Base-by-base conservation (phyloP, 2,888 invertebrate genomes). In the Leucoma salicis region DNA sequence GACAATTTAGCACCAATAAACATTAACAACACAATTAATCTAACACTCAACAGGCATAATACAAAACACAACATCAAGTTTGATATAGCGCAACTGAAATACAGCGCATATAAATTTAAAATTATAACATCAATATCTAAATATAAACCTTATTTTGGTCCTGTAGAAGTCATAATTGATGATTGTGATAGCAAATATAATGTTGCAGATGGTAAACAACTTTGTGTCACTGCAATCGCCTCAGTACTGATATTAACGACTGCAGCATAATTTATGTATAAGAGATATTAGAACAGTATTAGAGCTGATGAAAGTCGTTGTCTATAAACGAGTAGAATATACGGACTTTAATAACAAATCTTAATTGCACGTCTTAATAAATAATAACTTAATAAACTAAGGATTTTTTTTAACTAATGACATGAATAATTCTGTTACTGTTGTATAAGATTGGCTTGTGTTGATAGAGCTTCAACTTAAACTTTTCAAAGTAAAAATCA, bases 181-280 rank as follows among this genome's bases (percentile, higher is more conserved):
- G 33, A 39, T 42, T n/a, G 46, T 5, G 40, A 49, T 16, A 37
- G 34, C 49, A 46, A 37, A 47, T 37, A 60, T 74, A 72, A 66
- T 27, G 35, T 72, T 61, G 76, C 70, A 60, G 62, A 70, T 66
- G 67, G 52, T 70, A 70, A 75, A 66, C 74, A 76, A 74, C 76
- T 79, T 77, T 78, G 70, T 82, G 81, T 79, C 78, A 80, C 68
- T 78, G 80, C 78, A 79, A 82, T 78, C 71, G 74, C 76, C 73
- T 77, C 70, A 67, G 67, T 77, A 78, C 79, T 83, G 80, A 83
- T 84, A 85, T 83, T 85, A 83, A 84, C 80, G 79, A 76, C 76
- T 72, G 66, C 61, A 60, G 66, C 61, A 70, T 82, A 78, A 83
- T 83, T 82, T 81, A 83, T 79, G 77, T 77, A 73, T 75, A 71